Base-by-base conservation (phyloP, 2,113 vertebrate genomes). In the Hemicordylus capensis region DNA sequence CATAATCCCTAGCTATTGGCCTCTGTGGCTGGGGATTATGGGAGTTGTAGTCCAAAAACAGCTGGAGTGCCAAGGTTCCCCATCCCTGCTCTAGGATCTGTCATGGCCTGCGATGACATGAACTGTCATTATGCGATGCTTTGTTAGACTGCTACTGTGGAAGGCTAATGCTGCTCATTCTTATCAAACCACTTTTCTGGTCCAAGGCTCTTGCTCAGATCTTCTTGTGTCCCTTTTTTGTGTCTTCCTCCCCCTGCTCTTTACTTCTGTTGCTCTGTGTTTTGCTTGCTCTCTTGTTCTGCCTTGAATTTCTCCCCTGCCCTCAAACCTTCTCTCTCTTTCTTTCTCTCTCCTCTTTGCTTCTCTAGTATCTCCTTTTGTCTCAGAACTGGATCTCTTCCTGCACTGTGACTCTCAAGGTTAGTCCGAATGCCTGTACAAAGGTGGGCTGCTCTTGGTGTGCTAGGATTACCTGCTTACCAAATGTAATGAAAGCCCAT, bases 371-470 rank as follows among this genome's bases (percentile, higher is more conserved):
- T 95, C 96, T 97, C 96, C 96, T 94, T 96, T 97, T 97, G 94
- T 97, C 96, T 98, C 98, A 96, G 97, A 97, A 92, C 92, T 96
- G 96, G 98, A 99, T 95, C 96, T 97, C 95, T 96, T 97, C 96
- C 95, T 95, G 91, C 97, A 97, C 94, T 98, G 97, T 97, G 97
- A 98, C 94, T 94, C 95, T 87, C 95, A 97, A 99, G 98, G 98
- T 99, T 96, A 97, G 98, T 98, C 91, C 92, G 80, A 74, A 77
- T 73, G 88, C 83, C 72, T 84, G 66, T 88, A 80, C 76, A 74
- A 81, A 61, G 26, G 4, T 83, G 83, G 31, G 39, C 87, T 76
- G 70, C 61, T 86, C 28, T 84, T 88, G 0, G 83, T 74, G 58
- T 46, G 58, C 90, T 91, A 85, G 39, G 85, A 64, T 6, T 83